A percentile compares a stretch with the other conserved stretches of the same genome.
These are phyloP conservation scores for Hippocampus guttulatus DNA, from an alignment of 2,113 vertebrate genomes.

Conservation along the genomic window DNA sequence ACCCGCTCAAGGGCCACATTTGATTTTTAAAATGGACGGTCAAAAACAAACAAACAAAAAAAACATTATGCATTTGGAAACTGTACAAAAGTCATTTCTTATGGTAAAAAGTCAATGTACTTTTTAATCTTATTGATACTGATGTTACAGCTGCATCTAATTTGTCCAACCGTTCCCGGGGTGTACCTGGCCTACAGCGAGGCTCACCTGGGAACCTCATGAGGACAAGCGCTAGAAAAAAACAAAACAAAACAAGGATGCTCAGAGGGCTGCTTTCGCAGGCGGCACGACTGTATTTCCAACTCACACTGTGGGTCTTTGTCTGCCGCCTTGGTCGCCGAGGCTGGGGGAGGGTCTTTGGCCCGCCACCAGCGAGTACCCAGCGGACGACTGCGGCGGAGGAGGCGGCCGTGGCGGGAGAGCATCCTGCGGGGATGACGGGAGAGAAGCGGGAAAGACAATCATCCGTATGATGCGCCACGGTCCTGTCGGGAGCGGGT, in stretches of 20 bases:
- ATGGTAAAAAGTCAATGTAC: no score
- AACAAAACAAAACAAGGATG: no score
- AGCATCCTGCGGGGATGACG: constrained; percentile 57
- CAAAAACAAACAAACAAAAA: no score
- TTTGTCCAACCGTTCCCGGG: neutral
- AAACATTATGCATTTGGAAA: no score
- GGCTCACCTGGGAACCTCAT: neutral
- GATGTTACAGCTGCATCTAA: no score
- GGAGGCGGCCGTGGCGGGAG: constrained; percentile 81
- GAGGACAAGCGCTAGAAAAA: neutral
- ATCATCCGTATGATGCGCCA: neutral
- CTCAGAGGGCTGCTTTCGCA: constrained; percentile 18
- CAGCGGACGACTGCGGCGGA: constrained; percentile 80
- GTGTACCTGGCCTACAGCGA: neutral
- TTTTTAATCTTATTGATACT: no score
- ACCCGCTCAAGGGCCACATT: constrained; percentile 3
- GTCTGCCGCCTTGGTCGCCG: constrained; percentile 80
- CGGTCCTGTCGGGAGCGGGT: neutral
- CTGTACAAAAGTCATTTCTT: no score
- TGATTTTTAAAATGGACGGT: neutral
- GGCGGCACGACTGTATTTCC: constrained; percentile 41
- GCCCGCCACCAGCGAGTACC: constrained; percentile 69
- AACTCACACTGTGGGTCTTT: constrained; percentile 95
- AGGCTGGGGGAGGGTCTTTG: constrained; percentile 78
- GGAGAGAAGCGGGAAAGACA: constrained; percentile 22